Conservation (phyloP, 2,888 invertebrate genomes). For the Sthenelais limicola region DNA sequence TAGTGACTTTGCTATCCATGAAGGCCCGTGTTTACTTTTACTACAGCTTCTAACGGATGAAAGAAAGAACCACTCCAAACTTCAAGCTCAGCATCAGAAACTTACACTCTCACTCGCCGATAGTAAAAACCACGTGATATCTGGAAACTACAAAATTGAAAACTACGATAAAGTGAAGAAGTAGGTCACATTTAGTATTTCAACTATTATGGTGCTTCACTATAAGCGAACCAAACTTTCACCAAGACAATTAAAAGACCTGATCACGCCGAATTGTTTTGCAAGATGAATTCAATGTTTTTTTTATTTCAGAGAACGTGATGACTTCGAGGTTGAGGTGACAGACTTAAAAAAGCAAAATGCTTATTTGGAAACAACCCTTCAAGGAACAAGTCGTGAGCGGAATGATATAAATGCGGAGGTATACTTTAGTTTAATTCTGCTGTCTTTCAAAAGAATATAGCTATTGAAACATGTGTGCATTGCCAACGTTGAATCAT, state of each 20-base stretch:
- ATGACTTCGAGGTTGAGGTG: conserved; percentile 63
- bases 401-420: conserved; percentile 67
- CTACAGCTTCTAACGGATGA: conserved; percentile 64
- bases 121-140: conserved; percentile 60
- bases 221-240: too few relatives aligned
- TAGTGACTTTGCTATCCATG: neutral
- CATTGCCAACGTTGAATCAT: too few relatives aligned
- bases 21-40: too few relatives aligned
- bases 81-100: conserved; percentile 65
- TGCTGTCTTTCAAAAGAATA: too few relatives aligned
- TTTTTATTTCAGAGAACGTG: conserved; percentile 61
- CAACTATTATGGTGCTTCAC: too few relatives aligned
- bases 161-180: conserved; percentile 69
- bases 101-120: conserved; percentile 62
- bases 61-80: conserved; percentile 60
- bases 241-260: too few relatives aligned
- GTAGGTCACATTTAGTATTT: conserved; percentile 57
- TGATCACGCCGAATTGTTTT: too few relatives aligned
- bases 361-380: conserved; percentile 61
- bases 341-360: conserved; percentile 64
- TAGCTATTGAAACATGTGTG: too few relatives aligned
- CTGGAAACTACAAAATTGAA: conserved; percentile 68
- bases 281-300: too few relatives aligned
- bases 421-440: too few relatives aligned
- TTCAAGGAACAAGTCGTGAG: conserved; percentile 62